phyloP scores from a whole-genome alignment of 2,797 vertebrate genomes.

The Sebastes hubbsi region DNA sequence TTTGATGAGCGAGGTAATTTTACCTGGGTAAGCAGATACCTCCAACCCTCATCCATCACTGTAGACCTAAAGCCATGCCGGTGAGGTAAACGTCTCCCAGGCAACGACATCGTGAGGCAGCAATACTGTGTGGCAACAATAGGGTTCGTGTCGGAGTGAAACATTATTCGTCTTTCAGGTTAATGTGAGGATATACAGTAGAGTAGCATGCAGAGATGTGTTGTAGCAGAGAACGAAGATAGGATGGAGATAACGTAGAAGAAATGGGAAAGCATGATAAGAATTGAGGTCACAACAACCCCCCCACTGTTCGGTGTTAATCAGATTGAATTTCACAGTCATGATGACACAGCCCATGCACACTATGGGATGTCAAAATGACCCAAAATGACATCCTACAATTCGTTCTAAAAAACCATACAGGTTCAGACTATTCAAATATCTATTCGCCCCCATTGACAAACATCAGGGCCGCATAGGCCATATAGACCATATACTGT shows the following conservation, averaged over 20 bases:
- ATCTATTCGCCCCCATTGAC: background rate
- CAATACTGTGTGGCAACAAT: constrained; percentile 27
- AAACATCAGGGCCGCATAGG: no score
- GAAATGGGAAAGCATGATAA: background rate
- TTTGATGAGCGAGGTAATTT: constrained; percentile 61
- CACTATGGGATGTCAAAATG: background rate
- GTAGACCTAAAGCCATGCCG: constrained; percentile 11
- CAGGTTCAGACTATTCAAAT: background rate
- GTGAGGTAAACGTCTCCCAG: constrained; percentile 61
- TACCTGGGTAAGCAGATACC: constrained; percentile 74
- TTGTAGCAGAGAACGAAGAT: background rate
- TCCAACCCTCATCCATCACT: constrained; percentile 55
- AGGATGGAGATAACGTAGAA: background rate
- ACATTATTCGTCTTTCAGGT: background rate
- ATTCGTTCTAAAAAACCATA: background rate
- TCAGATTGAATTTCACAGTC: background rate
- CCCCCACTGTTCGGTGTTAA: background rate
- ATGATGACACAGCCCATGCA: background rate
- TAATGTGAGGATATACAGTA: background rate
- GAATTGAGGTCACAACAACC: background rate
- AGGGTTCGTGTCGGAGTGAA: background rate
- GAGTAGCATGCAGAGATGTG: background rate
- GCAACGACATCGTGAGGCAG: constrained; percentile 47
- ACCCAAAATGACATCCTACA: background rate
- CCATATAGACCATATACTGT: no score